These are phyloP conservation scores for Phasianus colchicus DNA, from an alignment of 2,113 vertebrate species.

Conservation along the genomic window DNA sequence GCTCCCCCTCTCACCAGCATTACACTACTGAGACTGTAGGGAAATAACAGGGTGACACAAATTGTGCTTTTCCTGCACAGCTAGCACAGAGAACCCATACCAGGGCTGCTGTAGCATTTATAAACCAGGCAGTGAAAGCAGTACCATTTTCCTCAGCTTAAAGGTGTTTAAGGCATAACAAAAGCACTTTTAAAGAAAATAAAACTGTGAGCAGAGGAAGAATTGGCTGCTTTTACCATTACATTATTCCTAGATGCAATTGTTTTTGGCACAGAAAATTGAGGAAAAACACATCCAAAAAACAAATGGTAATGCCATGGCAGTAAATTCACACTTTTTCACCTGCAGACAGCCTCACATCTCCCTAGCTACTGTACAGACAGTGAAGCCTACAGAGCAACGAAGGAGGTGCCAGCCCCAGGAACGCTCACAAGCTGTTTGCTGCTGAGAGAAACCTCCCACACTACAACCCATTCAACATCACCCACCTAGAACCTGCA, in stretches of 20 bases:
- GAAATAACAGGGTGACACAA: neutral
- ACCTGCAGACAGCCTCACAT: neutral
- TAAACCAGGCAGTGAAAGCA: neutral
- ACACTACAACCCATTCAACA: neutral
- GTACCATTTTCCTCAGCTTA: neutral
- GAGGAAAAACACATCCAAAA: neutral
- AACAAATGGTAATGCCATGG: neutral
- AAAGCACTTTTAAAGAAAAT: neutral
- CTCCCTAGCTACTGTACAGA: neutral
- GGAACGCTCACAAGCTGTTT: neutral
- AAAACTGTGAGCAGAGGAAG: neutral
- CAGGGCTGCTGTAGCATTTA: neutral
- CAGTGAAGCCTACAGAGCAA: neutral
- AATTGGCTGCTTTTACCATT: conserved; percentile 16
- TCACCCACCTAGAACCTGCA: neutral
- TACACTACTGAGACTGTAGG: neutral
- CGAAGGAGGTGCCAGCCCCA: neutral
- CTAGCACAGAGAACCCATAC: neutral
- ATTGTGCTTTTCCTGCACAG: neutral
- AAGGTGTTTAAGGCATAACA: neutral
- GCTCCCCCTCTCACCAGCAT: neutral
- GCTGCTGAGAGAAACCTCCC: neutral
- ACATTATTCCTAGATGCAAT: neutral
- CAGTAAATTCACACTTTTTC: neutral
- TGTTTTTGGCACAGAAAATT: neutral